Conservation (phyloP, 2,888 invertebrate genomes). For the Pseudococcus viburni region DNA sequence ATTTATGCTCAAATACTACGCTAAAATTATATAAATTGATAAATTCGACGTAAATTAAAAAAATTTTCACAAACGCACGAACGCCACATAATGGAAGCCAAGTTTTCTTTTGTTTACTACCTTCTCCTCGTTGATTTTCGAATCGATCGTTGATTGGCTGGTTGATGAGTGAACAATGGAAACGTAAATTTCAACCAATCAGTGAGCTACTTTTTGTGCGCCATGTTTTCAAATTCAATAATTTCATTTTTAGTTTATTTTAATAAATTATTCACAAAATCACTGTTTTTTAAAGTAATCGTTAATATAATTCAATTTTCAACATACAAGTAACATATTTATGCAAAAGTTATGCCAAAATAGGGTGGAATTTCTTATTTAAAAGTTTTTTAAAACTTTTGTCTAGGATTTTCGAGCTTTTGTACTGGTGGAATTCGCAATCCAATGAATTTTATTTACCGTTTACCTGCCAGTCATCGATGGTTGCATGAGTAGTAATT, state of each 20-base stretch:
- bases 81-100: slow-evolving; percentile 54
- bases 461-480: slow-evolving; percentile 31
- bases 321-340: neutral
- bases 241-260: neutral
- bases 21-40: neutral
- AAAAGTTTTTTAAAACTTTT: neutral
- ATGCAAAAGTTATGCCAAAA: neutral
- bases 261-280: neutral
- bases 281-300: neutral
- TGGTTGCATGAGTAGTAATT: slow-evolving; percentile 48
- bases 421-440: neutral
- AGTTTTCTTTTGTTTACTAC: slow-evolving; percentile 41
- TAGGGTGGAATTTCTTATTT: neutral
- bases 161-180: neutral
- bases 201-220: slow-evolving; percentile 1
- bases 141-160: slow-evolving; percentile 11
- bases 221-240: neutral
- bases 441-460: neutral
- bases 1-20: neutral
- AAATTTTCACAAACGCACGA: slow-evolving; percentile 45
- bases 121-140: slow-evolving; percentile 37
- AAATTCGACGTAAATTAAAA: slow-evolving; percentile 37
- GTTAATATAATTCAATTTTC: neutral
- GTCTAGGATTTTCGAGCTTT: neutral
- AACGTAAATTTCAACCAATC: neutral